Base-by-base conservation (phyloP, 1,140 invertebrate genomes). In the Probaryconus sp. region DNA sequence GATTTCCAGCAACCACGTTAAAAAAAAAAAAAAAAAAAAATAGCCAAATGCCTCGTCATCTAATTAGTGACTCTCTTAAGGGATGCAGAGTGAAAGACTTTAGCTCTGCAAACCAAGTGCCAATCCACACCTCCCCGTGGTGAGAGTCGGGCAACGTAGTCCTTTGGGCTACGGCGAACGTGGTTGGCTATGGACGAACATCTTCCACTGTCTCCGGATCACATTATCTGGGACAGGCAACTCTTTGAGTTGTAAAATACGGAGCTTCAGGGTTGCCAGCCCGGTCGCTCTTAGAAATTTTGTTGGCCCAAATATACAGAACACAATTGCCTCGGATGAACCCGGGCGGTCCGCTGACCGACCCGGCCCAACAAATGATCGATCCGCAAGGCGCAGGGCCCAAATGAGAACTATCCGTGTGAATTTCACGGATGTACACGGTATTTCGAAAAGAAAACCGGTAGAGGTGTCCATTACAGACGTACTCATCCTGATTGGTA, bases 1-100 rank as follows among this genome's bases (percentile, higher is more conserved):
- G n/a, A n/a, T n/a, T n/a, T n/a, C n/a, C n/a, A n/a, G n/a, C n/a
- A n/a, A n/a, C n/a, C n/a, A n/a, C n/a, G n/a, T n/a, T n/a, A n/a
- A n/a, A n/a, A n/a, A n/a, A n/a, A n/a, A n/a, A n/a, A n/a, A n/a
- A n/a, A n/a, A n/a, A n/a, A n/a, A n/a, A n/a, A 0, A 24, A 24
- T 24, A 77, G 60, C 76, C 74, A 77, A 78, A 78, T 77, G 67
- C 68, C 65, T 78, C 77, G 79, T 83, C 80, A 81, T 83, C 79
- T 83, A 84, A 83, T 83, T 83, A 84, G 83, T 85, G 81, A 85
- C 82, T n/a, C n/a, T n/a, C n/a, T n/a, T n/a, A n/a, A n/a, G n/a
- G n/a, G n/a, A n/a, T n/a, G n/a, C n/a, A n/a, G n/a, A n/a, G n/a
- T n/a, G n/a, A n/a, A n/a, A n/a, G n/a, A n/a, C n/a, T n/a, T n/a